Evolutionary conservation across 2,113 vertebrate species (phyloP).

Genomic region (Chaetodon trifascialis): DNA sequence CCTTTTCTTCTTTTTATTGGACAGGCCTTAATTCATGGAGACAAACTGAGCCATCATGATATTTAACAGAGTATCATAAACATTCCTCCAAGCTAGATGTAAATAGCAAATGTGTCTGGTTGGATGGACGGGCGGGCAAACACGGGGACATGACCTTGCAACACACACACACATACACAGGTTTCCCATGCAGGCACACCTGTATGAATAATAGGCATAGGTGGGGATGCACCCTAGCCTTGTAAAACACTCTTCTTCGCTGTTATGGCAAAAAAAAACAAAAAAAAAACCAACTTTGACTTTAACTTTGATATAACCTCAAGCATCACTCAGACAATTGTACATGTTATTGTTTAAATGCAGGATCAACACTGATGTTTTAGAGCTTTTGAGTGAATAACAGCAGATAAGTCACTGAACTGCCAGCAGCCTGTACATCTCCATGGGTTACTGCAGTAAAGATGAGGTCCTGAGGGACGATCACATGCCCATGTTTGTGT

Average conservation of each 20-base stretch:
- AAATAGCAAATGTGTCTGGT: slow-evolving; percentile 53
- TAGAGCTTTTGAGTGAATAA: slow-evolving; percentile 1
- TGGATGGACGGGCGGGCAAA: slow-evolving; percentile 48
- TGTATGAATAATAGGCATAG: slow-evolving; percentile 39
- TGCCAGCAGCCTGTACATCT: slow-evolving; percentile 20
- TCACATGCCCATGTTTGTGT: neutral
- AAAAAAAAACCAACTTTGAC: neutral
- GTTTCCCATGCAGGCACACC: slow-evolving; percentile 49
- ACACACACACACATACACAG: slow-evolving; percentile 14
- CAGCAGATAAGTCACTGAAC: slow-evolving; percentile 23
- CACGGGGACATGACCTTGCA: slow-evolving; percentile 46
- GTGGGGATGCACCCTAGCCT: slow-evolving; percentile 44
- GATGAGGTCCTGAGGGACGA: slow-evolving; percentile 37
- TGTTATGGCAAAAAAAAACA: too few species aligned
- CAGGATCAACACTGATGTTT: neutral
- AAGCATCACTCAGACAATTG: neutral
- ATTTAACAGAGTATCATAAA: slow-evolving; percentile 76
- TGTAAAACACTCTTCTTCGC: slow-evolving; percentile 30
- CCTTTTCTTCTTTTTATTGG: slow-evolving; percentile 69
- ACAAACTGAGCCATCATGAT: slow-evolving; percentile 72
- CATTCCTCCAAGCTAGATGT: slow-evolving; percentile 68
- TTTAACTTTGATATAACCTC: neutral
- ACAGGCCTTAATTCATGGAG: slow-evolving; percentile 68
- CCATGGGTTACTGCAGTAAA: slow-evolving; percentile 51
- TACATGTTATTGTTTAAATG: too few species aligned